Evolutionary conservation across 2,888 invertebrate species (phyloP), one percentile per base, ranked within the genome.

Genomic region (Steinernema scapterisci): DNA sequence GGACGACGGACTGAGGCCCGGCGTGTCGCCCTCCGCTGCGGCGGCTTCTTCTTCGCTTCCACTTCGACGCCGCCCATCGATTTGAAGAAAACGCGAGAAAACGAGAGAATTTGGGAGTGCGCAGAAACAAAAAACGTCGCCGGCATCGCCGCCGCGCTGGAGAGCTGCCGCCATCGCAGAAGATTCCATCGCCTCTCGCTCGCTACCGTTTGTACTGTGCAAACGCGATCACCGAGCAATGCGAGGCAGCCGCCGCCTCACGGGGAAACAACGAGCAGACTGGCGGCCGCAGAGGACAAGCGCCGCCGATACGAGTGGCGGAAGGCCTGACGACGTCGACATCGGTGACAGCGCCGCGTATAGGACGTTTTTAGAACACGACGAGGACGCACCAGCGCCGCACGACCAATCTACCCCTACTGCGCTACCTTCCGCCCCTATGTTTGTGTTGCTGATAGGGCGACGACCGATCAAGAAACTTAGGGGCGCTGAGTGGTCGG

Each of bases 1-100:
- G n/a, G n/a, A n/a, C n/a, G n/a, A n/a, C n/a, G n/a, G n/a, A 63
- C 63, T 63, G 63, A 63, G 27, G 63, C 38, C 38, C 27, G 63
- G 19, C 63, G n/a, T n/a, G n/a, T n/a, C n/a, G n/a, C n/a, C n/a
- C n/a, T n/a, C 16, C 63, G 54, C 5, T 31, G 63, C 63, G 23
- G 63, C 63, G 9, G n/a, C 21, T 1, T 21, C 52, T 11, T 23
- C 63, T 16, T 16, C 27, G 16, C 31, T 21, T 63, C 31, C 16
- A 6, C 31, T 52, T 16, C 31, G 6, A 25, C 63, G 38, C 52
- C 63, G 63, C 63, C 63, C 63, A 63, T 63, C 63, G 63, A 63
- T 63, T 25, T n/a, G 48, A 48, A 48, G n/a, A 16, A 19, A 48
- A 19, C 48, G 48, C 48, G 19, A 27, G 63, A 3, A 16, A 9